These are phyloP conservation scores for Phytoseiulus persimilis DNA, from an alignment of 2,888 invertebrate genomes.

Conservation along the genomic window DNA sequence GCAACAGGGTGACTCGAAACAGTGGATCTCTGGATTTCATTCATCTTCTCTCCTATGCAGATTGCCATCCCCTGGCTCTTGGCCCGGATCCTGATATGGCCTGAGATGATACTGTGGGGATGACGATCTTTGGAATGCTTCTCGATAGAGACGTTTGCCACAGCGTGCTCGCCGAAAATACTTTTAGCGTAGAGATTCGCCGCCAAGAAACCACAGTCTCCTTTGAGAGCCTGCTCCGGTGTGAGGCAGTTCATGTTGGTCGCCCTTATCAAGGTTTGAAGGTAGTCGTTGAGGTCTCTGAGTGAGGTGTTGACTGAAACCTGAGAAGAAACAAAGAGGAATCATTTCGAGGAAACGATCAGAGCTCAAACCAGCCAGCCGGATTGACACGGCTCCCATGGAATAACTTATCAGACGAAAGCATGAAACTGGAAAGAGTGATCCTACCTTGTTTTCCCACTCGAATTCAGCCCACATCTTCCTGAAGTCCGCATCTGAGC, in stretches of 20 bases:
- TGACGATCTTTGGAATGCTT: constrained; percentile 53
- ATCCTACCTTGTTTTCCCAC: constrained; percentile 94
- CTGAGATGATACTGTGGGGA: constrained; percentile 72
- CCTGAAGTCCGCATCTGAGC: constrained; percentile 90
- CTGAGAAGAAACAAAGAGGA: constrained; percentile 47
- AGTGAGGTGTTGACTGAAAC: constrained; percentile 86
- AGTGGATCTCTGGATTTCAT: constrained; percentile 62
- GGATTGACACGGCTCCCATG: no score
- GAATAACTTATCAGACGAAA: neutral
- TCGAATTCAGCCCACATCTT: constrained; percentile 99
- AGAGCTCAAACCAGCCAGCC: neutral
- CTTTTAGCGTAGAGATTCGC: constrained; percentile 98
- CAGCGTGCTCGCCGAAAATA: constrained; percentile 94
- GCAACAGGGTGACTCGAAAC: neutral
- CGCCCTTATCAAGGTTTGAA: constrained; percentile 78
- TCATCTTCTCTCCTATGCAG: constrained; percentile 95
- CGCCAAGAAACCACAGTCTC: constrained; percentile 98
- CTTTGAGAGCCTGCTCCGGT: constrained; percentile 88
- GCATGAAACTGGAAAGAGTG: neutral
- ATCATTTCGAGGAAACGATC: neutral
- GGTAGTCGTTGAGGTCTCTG: constrained; percentile 81
- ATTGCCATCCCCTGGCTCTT: constrained; percentile 99
- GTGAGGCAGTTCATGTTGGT: constrained; percentile 99
- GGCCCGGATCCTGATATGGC: constrained; percentile 93
- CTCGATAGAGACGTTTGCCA: constrained; percentile 97